Evolutionary conservation across 2,797 vertebrate species (phyloP), one percentile per base, ranked within the genome.

Genomic region (Sternotherus odoratus): DNA sequence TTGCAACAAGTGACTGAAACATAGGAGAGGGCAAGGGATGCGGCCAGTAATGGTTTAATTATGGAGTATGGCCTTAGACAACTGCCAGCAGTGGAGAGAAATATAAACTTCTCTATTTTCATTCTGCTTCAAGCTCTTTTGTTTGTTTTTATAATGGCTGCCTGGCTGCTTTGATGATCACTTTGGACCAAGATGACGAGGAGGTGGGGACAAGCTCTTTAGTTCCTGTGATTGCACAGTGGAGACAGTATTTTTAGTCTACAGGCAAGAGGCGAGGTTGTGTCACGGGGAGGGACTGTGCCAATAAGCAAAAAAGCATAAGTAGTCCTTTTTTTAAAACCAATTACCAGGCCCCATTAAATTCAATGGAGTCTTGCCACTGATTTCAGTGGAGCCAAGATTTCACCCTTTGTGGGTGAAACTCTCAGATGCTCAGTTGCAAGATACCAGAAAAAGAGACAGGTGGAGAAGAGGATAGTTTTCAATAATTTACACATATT

Each of bases 151-250:
- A 28, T 66, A 83, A 26, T 17, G 16, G 33, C 12, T 6, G 57
- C 33, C 6, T 79, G 39, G 79, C 69, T 86, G 56, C 60, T 81
- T 5, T 0, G 2, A 0, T 6, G 13, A 36, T 60, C 50, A 5
- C 60, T 69, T 77, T 24, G 51, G 36, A 28, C 43, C 15, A 75
- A 46, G 23, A 28, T 28, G 13, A 28, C 2, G 8, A 16, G 43
- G 26, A 16, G 43, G 26, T 30, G 15, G 23, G 69, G 24, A 74
- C 69, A 28, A 74, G 39, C 69, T 74, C 26, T 30, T 46, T 75
- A 48, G 26, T 75, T 75, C 26, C 8, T 75, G 72, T 15, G 43
- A 9, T 43, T 28, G 26, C 24, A 48, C 30, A 75, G 8, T 75
- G 43, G 4, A 48, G 72, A 24, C 72, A 26, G 43, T 15, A 75